Evolutionary conservation across 1,140 invertebrate genomes (phyloP), one percentile per base, ranked within the genome.

Genomic region (Centruroides vittatus): DNA sequence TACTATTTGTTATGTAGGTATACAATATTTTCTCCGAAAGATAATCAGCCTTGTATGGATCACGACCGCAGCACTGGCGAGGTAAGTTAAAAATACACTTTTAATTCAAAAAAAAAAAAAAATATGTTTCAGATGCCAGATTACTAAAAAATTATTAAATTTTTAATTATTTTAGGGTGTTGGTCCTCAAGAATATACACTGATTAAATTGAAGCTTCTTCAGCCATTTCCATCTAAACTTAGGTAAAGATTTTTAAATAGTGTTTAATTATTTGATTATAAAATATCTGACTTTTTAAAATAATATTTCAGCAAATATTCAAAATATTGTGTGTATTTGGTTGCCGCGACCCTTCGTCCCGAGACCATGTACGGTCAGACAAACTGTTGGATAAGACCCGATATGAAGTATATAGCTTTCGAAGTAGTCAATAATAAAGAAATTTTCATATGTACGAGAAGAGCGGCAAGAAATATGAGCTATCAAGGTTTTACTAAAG

Each of bases 321-420:
- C 73, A 61, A 74, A 74, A 4, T 81, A 83, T 70, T 70, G 79
- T 8, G 79, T 97, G 35, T 96, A 77, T 73, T 79, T 99, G 55
- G 93, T 99, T 11, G 94, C 95, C 50, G 97, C 93, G n/a, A 99
- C 97, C 13, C 75, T 99, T 6, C 78, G 95, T 65, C 95, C 96
- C 10, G 97, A 99, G 78, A 99, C 97, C 1, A 99, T 99, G 96
- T 99, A 98, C 74, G 97, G 97, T 3, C 97, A 99, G 78, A 99
- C 97, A 0, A 99, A 99, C 73, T 98, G 95, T 73, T 99, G 95
- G 93, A 72, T 99, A 1, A 86, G 86, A 70, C 97, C 97, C 4
- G 92, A 97, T 69, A 93, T 98, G 67, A 83, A 83, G 63, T 98
- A 98, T 70, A 83, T 95, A 67, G 92, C 86, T 12, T 88, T 92